Conservation (phyloP, 1,140 invertebrate species). For the Vanessa tameamea region DNA sequence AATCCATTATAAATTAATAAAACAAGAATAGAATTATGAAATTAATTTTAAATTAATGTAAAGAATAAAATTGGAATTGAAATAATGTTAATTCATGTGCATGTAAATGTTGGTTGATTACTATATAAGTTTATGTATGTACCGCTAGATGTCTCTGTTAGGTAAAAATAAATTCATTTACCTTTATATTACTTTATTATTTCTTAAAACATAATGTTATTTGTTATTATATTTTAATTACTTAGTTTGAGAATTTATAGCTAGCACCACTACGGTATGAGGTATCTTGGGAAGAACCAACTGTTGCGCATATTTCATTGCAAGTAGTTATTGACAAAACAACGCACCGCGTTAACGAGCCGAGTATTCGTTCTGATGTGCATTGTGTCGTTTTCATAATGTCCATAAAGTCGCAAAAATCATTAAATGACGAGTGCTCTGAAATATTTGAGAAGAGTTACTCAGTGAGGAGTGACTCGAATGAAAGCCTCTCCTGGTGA, state of each 20-base stretch:
- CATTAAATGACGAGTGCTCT: conserved; percentile 64
- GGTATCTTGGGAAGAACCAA: too few species aligned
- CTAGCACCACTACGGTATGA: too few species aligned
- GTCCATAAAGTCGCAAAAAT: conserved; percentile 73
- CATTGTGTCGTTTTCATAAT: conserved; percentile 38
- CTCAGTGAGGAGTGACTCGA: conserved; percentile 61
- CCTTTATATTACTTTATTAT: not conserved
- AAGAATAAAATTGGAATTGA: too few species aligned
- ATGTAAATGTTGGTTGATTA: too few species aligned
- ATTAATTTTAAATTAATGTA: too few species aligned
- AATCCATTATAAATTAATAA: too few species aligned
- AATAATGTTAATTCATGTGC: too few species aligned
- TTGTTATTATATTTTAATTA: too few species aligned
- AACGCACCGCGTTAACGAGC: not conserved
- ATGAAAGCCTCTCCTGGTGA: conserved; percentile 62
- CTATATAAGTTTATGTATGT: not conserved
- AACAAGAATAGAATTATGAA: too few species aligned
- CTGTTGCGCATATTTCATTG: too few species aligned
- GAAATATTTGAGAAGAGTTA: conserved; percentile 69
- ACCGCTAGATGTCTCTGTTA: not conserved
- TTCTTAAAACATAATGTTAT: too few species aligned
- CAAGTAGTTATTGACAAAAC: not conserved
- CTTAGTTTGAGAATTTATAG: too few species aligned
- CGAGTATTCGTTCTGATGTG: not conserved
- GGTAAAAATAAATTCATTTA: not conserved